Evolutionary conservation across 2,888 invertebrate species (phyloP), one percentile per base, ranked within the genome.

Genomic region (Hirtodrosophila confusa): DNA sequence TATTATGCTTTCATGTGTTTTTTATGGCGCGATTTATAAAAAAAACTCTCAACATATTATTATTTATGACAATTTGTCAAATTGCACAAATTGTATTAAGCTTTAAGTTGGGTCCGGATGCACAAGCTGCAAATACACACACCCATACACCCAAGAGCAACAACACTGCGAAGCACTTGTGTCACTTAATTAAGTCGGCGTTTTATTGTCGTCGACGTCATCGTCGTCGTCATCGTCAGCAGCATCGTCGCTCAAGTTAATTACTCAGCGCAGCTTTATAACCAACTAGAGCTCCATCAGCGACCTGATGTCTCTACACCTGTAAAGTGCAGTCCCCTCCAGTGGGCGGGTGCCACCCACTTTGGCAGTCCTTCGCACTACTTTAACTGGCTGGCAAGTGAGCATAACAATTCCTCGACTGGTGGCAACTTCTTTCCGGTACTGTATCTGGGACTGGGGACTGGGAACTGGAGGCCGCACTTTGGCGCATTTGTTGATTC

Each of bases 121-220:
- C 24, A 29, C 29, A 33, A 35, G 24, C 36, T 35, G 17, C n/a
- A 24, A 24, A 3, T 56, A 48, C 11, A 29, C 24, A 24, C 10
- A 17, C 27, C 31, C 27, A 33, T n/a, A 53, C 37, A 10, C 17
- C 31, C 36, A 40, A 11, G 6, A 57, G 27, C 56, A 70, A 60
- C 54, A 77, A 55, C 62, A 51, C 50, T 24, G 58, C 49, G 39
- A 44, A 69, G 83, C 79, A 80, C 86, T 86, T 83, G 78, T 83
- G 83, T 83, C 83, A 88, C 83, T 86, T 85, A 85, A 88, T 88
- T 88, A 88, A 88, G 88, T 80, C 68, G 73, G 68, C 85, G 66
- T 85, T 86, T 82, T 80, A 80, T 82, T 82, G 87, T 82, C 80
- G 78, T 75, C 64, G 57, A 63, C 50, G 27, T 33, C 50, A n/a